phyloP scores from a whole-genome alignment of 2,888 invertebrate species.

The Cephonodes hylas region DNA sequence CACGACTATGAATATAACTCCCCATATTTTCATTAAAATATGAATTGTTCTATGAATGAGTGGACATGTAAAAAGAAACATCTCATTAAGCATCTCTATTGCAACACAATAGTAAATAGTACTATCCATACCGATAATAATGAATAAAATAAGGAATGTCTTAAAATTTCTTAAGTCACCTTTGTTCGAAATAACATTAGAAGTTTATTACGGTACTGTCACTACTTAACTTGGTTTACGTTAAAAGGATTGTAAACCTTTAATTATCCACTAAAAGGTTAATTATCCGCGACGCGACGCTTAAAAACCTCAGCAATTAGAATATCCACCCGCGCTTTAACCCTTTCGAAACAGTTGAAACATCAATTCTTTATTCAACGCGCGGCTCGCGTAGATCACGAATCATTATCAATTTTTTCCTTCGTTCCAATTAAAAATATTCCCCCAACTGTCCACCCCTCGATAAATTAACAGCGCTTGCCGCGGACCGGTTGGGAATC shows the following conservation, averaged over 20 bases:
- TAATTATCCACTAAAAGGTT: not conserved
- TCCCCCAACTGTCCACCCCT: slow-evolving; percentile 6
- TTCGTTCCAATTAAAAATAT: slow-evolving; percentile 14
- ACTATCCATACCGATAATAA: too few species aligned
- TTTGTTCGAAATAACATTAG: not conserved
- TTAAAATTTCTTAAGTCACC: too few species aligned
- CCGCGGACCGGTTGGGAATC: slow-evolving; percentile 26
- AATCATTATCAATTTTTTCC: slow-evolving; percentile 12
- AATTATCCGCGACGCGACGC: not conserved
- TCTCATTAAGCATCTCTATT: too few species aligned
- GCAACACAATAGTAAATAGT: too few species aligned
- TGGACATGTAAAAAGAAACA: too few species aligned
- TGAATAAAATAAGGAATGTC: too few species aligned
- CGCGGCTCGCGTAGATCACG: not conserved
- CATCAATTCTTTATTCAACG: not conserved
- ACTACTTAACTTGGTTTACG: not conserved
- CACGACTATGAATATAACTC: too few species aligned
- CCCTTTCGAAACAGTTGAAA: not conserved
- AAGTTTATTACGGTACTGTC: not conserved
- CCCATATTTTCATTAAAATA: too few species aligned
- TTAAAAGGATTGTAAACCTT: not conserved
- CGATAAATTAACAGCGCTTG: slow-evolving; percentile 13
- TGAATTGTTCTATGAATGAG: too few species aligned
- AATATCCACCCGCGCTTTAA: not conserved
- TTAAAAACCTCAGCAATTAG: not conserved